Base-by-base conservation (phyloP, 2,113 vertebrate species). In the Herpetotheres cachinnans region DNA sequence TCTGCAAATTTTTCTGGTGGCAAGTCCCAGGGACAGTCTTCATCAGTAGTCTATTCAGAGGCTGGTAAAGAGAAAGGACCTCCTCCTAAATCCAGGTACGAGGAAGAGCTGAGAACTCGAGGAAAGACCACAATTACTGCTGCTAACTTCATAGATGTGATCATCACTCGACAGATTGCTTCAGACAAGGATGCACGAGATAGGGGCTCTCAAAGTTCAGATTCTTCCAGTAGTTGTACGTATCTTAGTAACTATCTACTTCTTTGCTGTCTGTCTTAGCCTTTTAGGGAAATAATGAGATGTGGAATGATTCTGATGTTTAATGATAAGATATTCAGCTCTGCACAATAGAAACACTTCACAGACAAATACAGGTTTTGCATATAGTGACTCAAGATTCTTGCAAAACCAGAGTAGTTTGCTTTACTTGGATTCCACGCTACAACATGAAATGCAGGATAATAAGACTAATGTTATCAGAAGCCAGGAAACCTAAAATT, bases 101-200 rank as follows among this genome's bases (percentile, higher is more conserved):
- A 99, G 97, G 99, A 99, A 98, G 99, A 99, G 98, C 98, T 99
- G 92, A 98, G 99, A 95, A 99, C 99, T 38, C 98, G 98, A 66
- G 99, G 99, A 70, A 99, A 99, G 98, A 99, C 99, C 73, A 99
- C 99, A 87, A 99, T 99, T 95, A 99, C 99, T 34, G 99, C 99
- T 46, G 99, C 99, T 94, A 99, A 99, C 98, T 99, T 99, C 98
- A 99, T 99, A 85, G 99, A 99, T 92, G 99, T 99, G 98, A 99
- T 99, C 98, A 99, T 99, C 98, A 99, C 99, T 22, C 99, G 99
- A 81, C 99, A 99, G 97, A 99, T 99, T 84, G 99, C 99, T 80
- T 99, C 99, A 34, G 99, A 99, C 97, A 99, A 99, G 98, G 99
- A 99, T 97, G 98, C 98, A 6, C 98, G 99, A 78, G 99, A 99